Evolutionary conservation across 2,888 invertebrate species (phyloP).

Genomic region (Pyrrhosoma nymphula): DNA sequence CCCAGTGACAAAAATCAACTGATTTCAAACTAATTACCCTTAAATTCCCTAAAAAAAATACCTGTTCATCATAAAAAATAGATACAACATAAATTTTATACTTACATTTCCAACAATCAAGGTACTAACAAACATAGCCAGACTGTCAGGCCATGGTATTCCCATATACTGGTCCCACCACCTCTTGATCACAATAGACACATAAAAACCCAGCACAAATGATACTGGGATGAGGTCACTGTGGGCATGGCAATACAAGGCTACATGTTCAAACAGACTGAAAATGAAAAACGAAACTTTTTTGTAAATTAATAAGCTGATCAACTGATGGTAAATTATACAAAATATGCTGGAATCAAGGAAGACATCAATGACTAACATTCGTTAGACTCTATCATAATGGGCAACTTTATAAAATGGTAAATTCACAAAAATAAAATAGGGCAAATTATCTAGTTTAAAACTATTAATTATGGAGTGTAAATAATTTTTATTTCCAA

Average conservation of each 20-base stretch:
- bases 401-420: no score
- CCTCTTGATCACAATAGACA: conserved; percentile 77
- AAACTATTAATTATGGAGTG: no score
- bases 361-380: background rate
- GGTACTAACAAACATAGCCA: conserved; percentile 76
- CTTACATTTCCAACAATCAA: conserved; percentile 74
- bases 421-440: no score
- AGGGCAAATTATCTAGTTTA: no score
- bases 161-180: conserved; percentile 78
- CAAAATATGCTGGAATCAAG: background rate
- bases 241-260: conserved; percentile 71
- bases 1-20: no score
- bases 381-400: background rate
- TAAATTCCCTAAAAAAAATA: no score
- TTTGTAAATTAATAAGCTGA: background rate
- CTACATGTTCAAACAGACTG: conserved; percentile 76
- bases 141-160: conserved; percentile 78
- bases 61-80: no score
- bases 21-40: no score
- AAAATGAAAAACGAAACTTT: background rate
- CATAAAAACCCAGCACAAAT: conserved; percentile 79
- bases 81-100: background rate
- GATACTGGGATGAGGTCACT: conserved; percentile 77
- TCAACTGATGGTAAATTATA: background rate
- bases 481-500: no score